These are phyloP conservation scores for Apamea anceps DNA, from an alignment of 2,888 invertebrate species.

Conservation along the genomic window DNA sequence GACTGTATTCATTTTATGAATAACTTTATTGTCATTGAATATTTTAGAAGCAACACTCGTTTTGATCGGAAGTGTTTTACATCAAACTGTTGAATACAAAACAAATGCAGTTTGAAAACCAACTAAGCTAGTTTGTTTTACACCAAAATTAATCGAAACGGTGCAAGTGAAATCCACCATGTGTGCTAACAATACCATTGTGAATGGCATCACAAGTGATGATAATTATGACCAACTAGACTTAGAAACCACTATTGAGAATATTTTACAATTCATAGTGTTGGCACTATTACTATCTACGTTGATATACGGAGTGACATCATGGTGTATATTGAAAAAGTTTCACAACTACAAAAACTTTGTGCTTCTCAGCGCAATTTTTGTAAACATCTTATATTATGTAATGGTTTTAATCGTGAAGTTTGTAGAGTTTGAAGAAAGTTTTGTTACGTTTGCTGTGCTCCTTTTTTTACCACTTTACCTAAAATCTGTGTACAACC, in stretches of 20 bases:
- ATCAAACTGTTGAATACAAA: too few species aligned
- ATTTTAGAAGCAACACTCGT: neutral
- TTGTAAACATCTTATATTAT: neutral
- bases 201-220: neutral
- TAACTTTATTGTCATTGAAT: too few species aligned
- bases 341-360: conserved; percentile 16
- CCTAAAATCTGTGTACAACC: neutral
- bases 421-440: too few species aligned
- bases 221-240: too few species aligned
- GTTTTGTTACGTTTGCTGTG: too few species aligned
- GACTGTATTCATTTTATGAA: neutral
- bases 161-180: neutral
- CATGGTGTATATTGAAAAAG: conserved; percentile 1
- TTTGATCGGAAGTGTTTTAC: neutral
- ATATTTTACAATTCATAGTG: neutral
- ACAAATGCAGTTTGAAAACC: neutral
- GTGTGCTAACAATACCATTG: neutral
- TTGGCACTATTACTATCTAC: neutral
- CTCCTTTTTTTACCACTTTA: neutral
- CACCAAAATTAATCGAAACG: neutral
- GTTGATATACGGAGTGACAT: conserved; percentile 8
- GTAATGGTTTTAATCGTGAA: too few species aligned
- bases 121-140: neutral
- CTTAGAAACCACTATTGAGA: neutral
- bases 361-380: conserved; percentile 3